phyloP scores from a whole-genome alignment of 1,140 invertebrate species.

The Aporrectodea caliginosa region DNA sequence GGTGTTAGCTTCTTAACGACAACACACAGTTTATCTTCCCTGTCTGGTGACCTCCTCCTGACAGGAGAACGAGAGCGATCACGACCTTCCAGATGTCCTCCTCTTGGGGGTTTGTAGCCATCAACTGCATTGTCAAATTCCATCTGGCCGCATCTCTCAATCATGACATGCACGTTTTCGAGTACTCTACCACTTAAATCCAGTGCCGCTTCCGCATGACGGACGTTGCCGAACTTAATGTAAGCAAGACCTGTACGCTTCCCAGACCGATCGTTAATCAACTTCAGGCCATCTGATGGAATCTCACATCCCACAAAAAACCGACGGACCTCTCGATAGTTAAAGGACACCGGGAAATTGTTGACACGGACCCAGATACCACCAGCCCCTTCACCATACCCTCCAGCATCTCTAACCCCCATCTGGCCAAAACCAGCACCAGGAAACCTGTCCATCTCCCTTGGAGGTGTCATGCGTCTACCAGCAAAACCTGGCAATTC shows the following conservation, averaged over 20 bases:
- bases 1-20: conserved; percentile 37
- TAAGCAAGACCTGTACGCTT: conserved; percentile 73
- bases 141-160: conserved; percentile 40
- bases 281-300: neutral
- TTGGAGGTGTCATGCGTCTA: neutral
- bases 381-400: neutral
- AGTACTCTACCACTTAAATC: conserved; percentile 56
- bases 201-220: conserved; percentile 68
- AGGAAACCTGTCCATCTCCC: neutral
- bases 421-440: neutral
- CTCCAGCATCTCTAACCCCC: neutral
- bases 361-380: neutral
- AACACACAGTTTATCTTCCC: conserved; percentile 7
- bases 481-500: neutral
- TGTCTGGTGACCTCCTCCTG: neutral
- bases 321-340: neutral
- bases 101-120: conserved; percentile 24
- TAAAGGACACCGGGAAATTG: neutral
- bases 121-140: conserved; percentile 48
- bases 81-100: neutral
- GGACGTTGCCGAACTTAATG: conserved; percentile 67
- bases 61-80: conserved; percentile 25
- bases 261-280: conserved; percentile 75
- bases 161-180: conserved; percentile 41
- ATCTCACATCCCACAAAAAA: neutral